Base-by-base conservation (phyloP, 2,113 vertebrate species). In the Pavo muticus region DNA sequence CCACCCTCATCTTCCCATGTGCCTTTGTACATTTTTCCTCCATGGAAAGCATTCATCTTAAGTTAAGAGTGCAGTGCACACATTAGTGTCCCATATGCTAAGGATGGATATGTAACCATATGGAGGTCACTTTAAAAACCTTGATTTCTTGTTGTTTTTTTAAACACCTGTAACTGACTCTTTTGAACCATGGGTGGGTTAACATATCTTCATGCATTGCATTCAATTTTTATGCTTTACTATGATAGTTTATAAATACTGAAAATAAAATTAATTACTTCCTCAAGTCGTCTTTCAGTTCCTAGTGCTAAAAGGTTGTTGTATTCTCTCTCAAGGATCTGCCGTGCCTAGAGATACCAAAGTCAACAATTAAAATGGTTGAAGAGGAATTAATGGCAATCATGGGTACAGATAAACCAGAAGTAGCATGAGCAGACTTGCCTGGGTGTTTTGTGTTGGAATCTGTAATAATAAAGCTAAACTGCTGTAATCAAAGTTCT, bases 401-500 rank as follows among this genome's bases (percentile, higher is more conserved):
- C 85, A 71, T 12, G 79, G 65, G 56, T 39, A 73, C 35, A 91
- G 57, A 63, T 54, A 70, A 93, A 75, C 29, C 44, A 72, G 42
- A 92, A 93, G 19, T 10, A 79, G 48, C 25, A 54, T 10, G 24
- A 44, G 86, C 37, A 68, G 59, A 91, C 97, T 97, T 97, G 97
- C 98, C 98, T 99, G 98, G 92, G 99, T 99, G 97, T 99, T 99
- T 97, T 99, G 99, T 84, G 97, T 99, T 95, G 99, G 99, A 95
- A 99, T 99, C 97, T 99, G 99, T 94, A 99, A 98, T 86, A 99
- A 97, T 91, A 99, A 98, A 56, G 99, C 99, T 97, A 99, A 97
- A 97, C 99, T 99, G 98, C 98, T 99, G 97, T 99, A 99, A 98
- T 99, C 99, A 92, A 99, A 99, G 97, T 99, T 99, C 96, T 99